Percentiles rank a stretch among this genome's conserved stretches.
phyloP scores from a whole-genome alignment of 2,113 vertebrate genomes.

The Diadophis punctatus region DNA sequence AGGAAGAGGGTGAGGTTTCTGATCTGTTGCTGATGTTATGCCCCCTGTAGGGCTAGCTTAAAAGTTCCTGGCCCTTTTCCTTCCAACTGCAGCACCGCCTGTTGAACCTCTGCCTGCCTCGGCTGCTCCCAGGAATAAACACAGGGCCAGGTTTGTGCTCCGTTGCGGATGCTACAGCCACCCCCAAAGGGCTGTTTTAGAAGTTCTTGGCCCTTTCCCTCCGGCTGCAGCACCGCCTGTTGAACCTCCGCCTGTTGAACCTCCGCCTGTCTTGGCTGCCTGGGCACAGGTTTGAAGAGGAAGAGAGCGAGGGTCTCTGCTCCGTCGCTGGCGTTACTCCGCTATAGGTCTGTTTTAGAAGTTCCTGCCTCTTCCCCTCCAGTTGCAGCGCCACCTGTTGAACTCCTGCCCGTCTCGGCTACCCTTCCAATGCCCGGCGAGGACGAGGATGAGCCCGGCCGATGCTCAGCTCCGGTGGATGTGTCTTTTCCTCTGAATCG shows the following conservation, averaged over 20 bases:
- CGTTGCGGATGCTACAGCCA: too few relatives aligned
- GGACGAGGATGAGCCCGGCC: fast-evolving
- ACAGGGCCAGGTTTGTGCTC: too few relatives aligned
- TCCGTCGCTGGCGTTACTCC: too few relatives aligned
- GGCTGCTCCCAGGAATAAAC: not conserved
- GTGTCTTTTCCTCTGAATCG: too few relatives aligned
- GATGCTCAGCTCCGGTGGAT: not conserved
- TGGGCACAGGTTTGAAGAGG: too few relatives aligned
- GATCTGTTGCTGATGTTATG: fast-evolving
- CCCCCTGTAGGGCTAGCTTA: not conserved
- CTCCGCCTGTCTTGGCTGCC: fast-evolving
- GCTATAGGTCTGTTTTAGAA: too few relatives aligned
- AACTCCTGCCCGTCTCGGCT: not conserved
- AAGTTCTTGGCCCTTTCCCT: too few relatives aligned
- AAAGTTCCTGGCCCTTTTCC: too few relatives aligned
- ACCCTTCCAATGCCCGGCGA: not conserved
- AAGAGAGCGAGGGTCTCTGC: too few relatives aligned
- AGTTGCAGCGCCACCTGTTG: not conserved
- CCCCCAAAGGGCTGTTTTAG: too few relatives aligned
- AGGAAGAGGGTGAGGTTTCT: not conserved
- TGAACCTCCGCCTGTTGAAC: not conserved
- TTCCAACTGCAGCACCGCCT: not conserved
- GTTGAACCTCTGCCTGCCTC: not conserved
- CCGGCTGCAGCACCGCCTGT: not conserved
- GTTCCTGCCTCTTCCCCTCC: too few relatives aligned